Evolutionary conservation across 2,888 invertebrate species (phyloP).

Genomic region (Synergus japonicus): DNA sequence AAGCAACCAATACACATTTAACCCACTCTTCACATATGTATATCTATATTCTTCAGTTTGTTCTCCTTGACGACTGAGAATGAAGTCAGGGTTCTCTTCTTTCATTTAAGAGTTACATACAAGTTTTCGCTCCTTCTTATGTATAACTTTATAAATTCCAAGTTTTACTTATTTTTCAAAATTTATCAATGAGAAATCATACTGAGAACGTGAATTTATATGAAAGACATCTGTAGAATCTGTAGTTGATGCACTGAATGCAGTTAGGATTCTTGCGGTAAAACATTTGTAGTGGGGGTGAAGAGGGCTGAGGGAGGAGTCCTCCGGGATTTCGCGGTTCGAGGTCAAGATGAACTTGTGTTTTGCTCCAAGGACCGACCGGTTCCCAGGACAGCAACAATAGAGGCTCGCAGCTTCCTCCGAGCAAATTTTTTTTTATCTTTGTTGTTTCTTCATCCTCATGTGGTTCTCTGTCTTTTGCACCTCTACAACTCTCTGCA

Average conservation of each 20-base stretch:
- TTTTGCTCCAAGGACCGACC: slow-evolving; percentile 51
- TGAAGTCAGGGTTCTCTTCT: too few relatives aligned
- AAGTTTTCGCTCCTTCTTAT: too few relatives aligned
- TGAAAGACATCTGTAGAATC: not conserved
- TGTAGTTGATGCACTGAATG: not conserved
- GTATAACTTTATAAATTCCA: too few relatives aligned
- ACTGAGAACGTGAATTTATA: not conserved
- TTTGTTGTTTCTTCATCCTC: slow-evolving; percentile 48
- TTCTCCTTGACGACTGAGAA: not conserved
- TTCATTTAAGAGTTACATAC: too few relatives aligned
- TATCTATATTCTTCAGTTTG: not conserved
- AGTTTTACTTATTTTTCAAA: not conserved
- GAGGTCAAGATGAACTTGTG: slow-evolving; percentile 48
- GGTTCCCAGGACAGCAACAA: slow-evolving; percentile 55
- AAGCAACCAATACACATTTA: not conserved
- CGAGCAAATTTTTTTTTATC: slow-evolving; percentile 44
- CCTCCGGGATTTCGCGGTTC: slow-evolving; percentile 50
- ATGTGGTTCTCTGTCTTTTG: slow-evolving; percentile 37
- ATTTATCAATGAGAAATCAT: not conserved
- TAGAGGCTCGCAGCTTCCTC: slow-evolving; percentile 51
- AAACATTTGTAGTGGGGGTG: slow-evolving; percentile 34
- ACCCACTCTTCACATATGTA: too few relatives aligned
- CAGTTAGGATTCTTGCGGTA: not conserved
- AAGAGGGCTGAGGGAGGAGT: slow-evolving; percentile 47
- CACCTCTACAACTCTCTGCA: slow-evolving; percentile 33